Conservation (phyloP, 2,797 vertebrate species). For the Ciconia nigra region DNA sequence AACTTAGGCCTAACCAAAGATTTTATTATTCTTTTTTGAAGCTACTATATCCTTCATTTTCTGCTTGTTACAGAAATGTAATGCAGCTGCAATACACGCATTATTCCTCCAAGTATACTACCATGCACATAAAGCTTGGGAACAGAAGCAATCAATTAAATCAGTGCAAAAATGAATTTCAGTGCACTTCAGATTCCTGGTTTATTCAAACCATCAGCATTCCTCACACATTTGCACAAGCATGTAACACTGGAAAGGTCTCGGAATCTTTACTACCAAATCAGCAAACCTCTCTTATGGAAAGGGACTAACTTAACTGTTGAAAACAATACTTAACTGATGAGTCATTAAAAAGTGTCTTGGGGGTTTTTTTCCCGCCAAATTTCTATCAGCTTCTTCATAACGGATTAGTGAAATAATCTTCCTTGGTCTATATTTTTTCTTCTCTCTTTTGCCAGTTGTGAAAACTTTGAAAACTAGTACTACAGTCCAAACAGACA, state of each 20-base stretch:
- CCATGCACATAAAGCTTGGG: neutral
- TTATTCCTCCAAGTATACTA: neutral
- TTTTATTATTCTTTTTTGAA: neutral
- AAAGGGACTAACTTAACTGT: neutral
- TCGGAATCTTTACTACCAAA: neutral
- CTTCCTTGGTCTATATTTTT: neutral
- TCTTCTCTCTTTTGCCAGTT: neutral
- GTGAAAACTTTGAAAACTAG: neutral
- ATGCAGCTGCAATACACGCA: neutral
- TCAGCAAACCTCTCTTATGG: neutral
- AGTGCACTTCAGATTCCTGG: neutral
- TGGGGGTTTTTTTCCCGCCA: rapidly evolving
- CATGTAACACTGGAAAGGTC: neutral
- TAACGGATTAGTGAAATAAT: neutral
- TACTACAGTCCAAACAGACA: neutral
- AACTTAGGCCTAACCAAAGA: neutral
- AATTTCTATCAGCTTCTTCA: neutral
- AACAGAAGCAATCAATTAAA: neutral
- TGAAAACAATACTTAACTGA: neutral
- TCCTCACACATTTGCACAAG: neutral
- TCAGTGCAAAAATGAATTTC: neutral
- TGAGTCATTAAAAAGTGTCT: neutral
- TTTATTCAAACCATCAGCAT: neutral
- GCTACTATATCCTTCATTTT: neutral
- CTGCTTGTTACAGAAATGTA: neutral